Evolutionary conservation across 1,140 invertebrate species (phyloP).

Genomic region (Drosophila arizonae): DNA sequence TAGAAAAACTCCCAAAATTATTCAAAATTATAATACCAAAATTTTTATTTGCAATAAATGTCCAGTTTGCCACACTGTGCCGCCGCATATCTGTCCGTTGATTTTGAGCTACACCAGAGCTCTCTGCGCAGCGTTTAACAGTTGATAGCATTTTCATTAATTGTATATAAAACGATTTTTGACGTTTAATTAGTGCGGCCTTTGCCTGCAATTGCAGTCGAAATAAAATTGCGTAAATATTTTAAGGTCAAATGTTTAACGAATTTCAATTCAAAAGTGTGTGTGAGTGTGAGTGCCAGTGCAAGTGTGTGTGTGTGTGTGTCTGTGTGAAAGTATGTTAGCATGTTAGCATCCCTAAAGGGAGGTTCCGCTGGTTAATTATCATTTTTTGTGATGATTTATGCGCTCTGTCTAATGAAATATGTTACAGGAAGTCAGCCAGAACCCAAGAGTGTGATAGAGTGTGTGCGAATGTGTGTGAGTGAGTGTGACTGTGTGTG

Average conservation of each 20-base stretch:
- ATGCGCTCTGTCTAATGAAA: conserved; percentile 58
- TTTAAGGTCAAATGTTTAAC: not conserved
- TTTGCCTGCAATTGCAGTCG: conserved; percentile 26
- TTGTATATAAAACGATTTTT: conserved; percentile 66
- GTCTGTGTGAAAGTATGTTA: not conserved
- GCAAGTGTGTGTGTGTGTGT: not conserved
- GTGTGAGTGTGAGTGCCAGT: not conserved
- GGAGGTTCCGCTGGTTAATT: conserved; percentile 53
- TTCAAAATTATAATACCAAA: no score
- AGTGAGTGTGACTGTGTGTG: conserved; percentile 14
- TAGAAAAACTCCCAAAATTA: no score
- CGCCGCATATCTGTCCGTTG: not conserved
- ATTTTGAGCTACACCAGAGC: not conserved
- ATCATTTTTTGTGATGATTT: conserved; percentile 70
- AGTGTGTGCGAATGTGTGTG: not conserved
- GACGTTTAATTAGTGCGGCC: conserved; percentile 60
- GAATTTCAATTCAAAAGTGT: not conserved
- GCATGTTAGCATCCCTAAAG: not conserved
- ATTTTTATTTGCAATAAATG: no score
- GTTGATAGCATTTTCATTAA: conserved; percentile 64
- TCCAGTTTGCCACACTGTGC: not conserved
- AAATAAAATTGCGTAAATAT: conserved; percentile 43
- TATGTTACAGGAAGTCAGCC: conserved; percentile 49
- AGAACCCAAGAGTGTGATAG: conserved; percentile 6
- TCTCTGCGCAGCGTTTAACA: conserved; percentile 21